Evolutionary conservation across 2,888 invertebrate genomes (phyloP).

Genomic region (Anodontia alba): DNA sequence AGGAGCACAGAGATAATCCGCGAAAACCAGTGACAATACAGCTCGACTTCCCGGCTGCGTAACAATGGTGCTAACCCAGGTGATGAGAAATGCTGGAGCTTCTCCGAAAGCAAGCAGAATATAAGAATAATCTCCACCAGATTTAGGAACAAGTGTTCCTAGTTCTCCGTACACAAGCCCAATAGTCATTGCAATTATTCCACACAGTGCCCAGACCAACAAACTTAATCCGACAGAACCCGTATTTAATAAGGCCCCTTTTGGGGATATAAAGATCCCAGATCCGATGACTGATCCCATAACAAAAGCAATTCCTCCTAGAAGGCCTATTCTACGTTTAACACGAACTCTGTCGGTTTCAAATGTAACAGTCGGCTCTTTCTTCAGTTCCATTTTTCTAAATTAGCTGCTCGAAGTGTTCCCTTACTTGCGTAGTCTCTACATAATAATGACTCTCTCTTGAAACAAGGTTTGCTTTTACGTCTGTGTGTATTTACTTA

Average conservation of each 20-base stretch:
- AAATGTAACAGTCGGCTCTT: slow-evolving; percentile 2
- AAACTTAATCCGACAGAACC: slow-evolving; percentile 92
- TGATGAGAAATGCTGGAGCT: slow-evolving; percentile 86
- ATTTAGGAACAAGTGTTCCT: slow-evolving; percentile 91
- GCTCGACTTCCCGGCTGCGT: slow-evolving; percentile 79
- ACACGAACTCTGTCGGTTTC: slow-evolving; percentile 36
- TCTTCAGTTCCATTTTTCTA: too few relatives aligned
- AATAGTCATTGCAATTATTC: slow-evolving; percentile 85
- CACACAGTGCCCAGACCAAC: slow-evolving; percentile 59
- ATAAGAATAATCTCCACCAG: slow-evolving; percentile 93
- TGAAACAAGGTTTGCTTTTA: too few relatives aligned
- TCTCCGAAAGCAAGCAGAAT: slow-evolving; percentile 80
- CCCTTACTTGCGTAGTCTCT: too few relatives aligned
- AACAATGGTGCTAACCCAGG: slow-evolving; percentile 85
- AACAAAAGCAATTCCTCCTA: slow-evolving; percentile 41
- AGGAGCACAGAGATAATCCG: slow-evolving; percentile 68
- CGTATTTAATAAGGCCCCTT: slow-evolving; percentile 93
- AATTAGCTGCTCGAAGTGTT: too few relatives aligned
- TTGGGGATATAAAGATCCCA: slow-evolving; percentile 99
- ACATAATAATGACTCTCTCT: too few relatives aligned
- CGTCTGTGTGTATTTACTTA: too few relatives aligned
- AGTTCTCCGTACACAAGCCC: slow-evolving; percentile 92
- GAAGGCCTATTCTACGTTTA: slow-evolving; percentile 46
- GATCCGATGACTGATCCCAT: slow-evolving; percentile 88
- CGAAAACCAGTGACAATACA: slow-evolving; percentile 85